Conservation (phyloP, 2,113 vertebrate genomes). For the Chaetodon trifascialis region DNA sequence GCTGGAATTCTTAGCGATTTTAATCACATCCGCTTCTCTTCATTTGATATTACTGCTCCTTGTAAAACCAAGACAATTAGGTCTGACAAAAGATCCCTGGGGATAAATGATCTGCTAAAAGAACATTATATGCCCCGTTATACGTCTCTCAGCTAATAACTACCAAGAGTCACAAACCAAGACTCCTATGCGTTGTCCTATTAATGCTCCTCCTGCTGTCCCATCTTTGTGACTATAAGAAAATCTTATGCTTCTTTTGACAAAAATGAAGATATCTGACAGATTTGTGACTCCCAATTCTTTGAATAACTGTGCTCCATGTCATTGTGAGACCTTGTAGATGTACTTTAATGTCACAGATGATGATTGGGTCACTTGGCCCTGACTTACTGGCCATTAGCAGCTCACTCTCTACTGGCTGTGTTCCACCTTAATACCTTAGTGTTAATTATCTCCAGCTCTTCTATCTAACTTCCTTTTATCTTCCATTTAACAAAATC, state of each 20-base stretch:
- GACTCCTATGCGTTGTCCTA: slow-evolving; percentile 19
- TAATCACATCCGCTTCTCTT: slow-evolving; percentile 48
- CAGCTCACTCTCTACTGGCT: background rate
- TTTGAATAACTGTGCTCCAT: slow-evolving; percentile 1
- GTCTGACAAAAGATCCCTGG: slow-evolving; percentile 57
- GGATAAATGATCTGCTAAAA: slow-evolving; percentile 62
- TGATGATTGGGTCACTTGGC: background rate
- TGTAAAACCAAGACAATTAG: slow-evolving; percentile 60
- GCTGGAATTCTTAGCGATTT: slow-evolving; percentile 34
- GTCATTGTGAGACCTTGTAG: slow-evolving; percentile 18
- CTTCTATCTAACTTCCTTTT: background rate
- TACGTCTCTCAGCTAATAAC: slow-evolving; percentile 53
- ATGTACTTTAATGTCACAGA: background rate
- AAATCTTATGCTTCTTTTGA: background rate
- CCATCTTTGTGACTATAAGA: background rate
- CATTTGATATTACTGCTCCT: slow-evolving; percentile 51
- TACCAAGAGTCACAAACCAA: slow-evolving; percentile 33
- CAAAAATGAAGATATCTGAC: slow-evolving; percentile 5
- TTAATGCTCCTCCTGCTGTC: background rate
- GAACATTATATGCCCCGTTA: slow-evolving; percentile 61
- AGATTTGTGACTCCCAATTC: slow-evolving; percentile 16
- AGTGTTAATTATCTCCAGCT: background rate
- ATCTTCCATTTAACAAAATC: background rate
- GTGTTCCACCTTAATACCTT: background rate
- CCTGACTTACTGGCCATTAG: background rate